These are phyloP conservation scores for Triplophysa tibetana DNA, from an alignment of 2,113 vertebrate species.

Conservation along the genomic window DNA sequence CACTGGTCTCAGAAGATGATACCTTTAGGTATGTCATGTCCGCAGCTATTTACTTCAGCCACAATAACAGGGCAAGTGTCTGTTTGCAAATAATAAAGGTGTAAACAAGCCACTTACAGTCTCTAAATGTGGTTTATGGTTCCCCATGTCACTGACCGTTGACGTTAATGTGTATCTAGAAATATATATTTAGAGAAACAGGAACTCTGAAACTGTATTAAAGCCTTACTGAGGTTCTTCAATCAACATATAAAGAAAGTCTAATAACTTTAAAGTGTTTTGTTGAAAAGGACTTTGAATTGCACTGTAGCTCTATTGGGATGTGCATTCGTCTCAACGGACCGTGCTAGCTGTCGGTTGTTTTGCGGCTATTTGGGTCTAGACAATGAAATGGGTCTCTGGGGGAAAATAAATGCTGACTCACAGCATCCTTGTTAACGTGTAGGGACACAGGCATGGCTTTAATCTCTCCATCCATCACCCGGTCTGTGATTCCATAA, in stretches of 20 bases:
- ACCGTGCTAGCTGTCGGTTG: background rate
- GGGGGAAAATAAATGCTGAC: conserved; percentile 50
- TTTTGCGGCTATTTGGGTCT: conserved; percentile 42
- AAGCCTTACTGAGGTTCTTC: background rate
- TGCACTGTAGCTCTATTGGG: conserved; percentile 1
- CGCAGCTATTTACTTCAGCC: background rate
- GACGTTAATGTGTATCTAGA: background rate
- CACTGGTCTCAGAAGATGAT: conserved; percentile 2
- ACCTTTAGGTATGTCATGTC: conserved; percentile 1
- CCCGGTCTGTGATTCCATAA: conserved; percentile 50
- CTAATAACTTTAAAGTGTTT: conserved; percentile 14
- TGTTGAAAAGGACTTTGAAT: conserved; percentile 7
- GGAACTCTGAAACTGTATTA: background rate
- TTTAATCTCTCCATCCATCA: conserved; percentile 55
- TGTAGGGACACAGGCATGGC: conserved; percentile 39
- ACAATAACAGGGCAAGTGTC: background rate
- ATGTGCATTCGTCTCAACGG: background rate
- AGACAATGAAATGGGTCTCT: conserved; percentile 49
- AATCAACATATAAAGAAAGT: background rate
- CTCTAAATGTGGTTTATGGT: conserved; percentile 17
- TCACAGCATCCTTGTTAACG: conserved; percentile 49
- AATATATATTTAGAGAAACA: background rate
- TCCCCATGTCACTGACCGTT: background rate
- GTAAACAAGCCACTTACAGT: conserved; percentile 13
- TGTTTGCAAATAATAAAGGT: background rate